Conservation (phyloP, 2,888 invertebrate genomes). For the Microctonus hyperodae region DNA sequence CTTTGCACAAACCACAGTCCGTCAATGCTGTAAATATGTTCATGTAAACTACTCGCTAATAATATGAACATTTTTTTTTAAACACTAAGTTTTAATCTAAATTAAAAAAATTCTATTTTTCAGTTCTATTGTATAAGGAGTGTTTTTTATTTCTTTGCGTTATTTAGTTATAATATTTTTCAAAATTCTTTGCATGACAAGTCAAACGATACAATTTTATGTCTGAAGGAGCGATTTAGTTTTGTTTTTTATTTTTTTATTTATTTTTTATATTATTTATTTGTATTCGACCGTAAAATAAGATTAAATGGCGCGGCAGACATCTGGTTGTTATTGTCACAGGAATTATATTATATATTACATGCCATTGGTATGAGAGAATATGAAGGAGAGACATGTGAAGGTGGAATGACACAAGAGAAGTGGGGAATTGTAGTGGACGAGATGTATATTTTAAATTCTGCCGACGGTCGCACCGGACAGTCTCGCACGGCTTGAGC, state of each 20-base stretch:
- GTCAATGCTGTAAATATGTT: constrained; percentile 20
- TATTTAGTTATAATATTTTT: constrained; percentile 20
- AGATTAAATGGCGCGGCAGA: constrained; percentile 26
- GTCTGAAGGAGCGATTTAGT: constrained; percentile 19
- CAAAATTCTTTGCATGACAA: constrained; percentile 7
- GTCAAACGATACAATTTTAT: constrained; percentile 17
- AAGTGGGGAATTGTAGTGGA: constrained; percentile 18
- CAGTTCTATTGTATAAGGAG: background rate
- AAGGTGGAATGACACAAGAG: constrained; percentile 8
- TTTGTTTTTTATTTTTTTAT: constrained; percentile 1
- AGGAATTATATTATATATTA: constrained; percentile 9
- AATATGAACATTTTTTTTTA: constrained; percentile 14
- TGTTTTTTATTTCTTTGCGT: background rate
- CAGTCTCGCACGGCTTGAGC: constrained; percentile 39
- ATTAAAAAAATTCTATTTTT: background rate
- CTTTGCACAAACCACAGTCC: background rate
- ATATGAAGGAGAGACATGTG: constrained; percentile 17
- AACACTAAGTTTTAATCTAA: background rate
- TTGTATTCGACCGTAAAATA: background rate
- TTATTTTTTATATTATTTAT: background rate
- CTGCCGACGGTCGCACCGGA: constrained; percentile 54
- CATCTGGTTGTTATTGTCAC: constrained; percentile 31
- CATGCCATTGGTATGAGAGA: background rate
- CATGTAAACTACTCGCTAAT: constrained; percentile 23
- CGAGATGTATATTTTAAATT: constrained; percentile 60